phyloP scores from a whole-genome alignment of 2,113 vertebrate species.

The Melanotaenia duboulayi region DNA sequence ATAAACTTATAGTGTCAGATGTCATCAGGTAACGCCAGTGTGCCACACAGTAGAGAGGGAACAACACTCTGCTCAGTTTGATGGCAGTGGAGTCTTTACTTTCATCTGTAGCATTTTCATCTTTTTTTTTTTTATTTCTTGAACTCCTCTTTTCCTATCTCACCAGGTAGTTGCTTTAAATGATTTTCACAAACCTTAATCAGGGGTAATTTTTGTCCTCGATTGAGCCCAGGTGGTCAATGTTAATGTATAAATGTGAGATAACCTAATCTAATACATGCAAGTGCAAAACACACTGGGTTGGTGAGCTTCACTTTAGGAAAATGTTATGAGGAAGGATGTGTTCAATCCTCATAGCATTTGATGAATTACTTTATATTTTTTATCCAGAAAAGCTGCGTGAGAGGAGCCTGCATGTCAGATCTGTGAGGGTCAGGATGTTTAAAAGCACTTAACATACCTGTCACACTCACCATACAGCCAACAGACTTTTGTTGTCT shows the following conservation, averaged over 20 bases:
- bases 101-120: slow-evolving; percentile 79
- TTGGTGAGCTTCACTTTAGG: slow-evolving; percentile 47
- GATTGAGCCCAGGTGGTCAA: slow-evolving; percentile 58
- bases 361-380: slow-evolving; percentile 52
- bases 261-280: slow-evolving; percentile 52
- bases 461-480: slow-evolving; percentile 86
- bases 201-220: slow-evolving; percentile 70
- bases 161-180: slow-evolving; percentile 57
- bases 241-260: slow-evolving; percentile 60
- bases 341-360: slow-evolving; percentile 34
- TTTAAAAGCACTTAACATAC: slow-evolving; percentile 90
- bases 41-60: slow-evolving; percentile 64
- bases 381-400: slow-evolving; percentile 34
- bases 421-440: slow-evolving; percentile 78
- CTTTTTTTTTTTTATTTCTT: slow-evolving; percentile 33
- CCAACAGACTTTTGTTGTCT: slow-evolving; percentile 68
- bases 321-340: slow-evolving; percentile 39
- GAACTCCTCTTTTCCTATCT: slow-evolving; percentile 55
- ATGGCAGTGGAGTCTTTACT: slow-evolving; percentile 71
- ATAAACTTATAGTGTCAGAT: no score
- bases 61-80: slow-evolving; percentile 58
- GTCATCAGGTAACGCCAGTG: slow-evolving; percentile 56
- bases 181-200: slow-evolving; percentile 76
- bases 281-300: slow-evolving; percentile 66
- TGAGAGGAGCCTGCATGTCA: slow-evolving; percentile 53